Evolutionary conservation across 2,113 vertebrate species (phyloP).

Genomic region (Salminus brasiliensis): DNA sequence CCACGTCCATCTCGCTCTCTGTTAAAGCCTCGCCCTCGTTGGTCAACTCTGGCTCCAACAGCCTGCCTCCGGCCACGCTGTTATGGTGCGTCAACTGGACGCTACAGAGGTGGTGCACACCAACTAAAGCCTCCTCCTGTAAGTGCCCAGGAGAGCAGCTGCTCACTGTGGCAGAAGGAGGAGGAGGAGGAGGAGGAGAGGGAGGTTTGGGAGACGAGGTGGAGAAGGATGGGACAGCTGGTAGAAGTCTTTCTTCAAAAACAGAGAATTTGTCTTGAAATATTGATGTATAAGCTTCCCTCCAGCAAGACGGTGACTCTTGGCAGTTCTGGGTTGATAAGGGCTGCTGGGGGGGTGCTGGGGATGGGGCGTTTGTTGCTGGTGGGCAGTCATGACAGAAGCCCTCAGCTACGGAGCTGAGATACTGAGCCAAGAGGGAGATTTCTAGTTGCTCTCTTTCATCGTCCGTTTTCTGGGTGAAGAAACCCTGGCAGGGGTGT

Average conservation of each 20-base stretch:
- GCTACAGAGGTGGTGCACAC: conserved; percentile 61
- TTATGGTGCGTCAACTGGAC: conserved; percentile 62
- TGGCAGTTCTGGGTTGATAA: conserved; percentile 4
- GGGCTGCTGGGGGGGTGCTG: background rate
- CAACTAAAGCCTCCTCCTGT: conserved; percentile 46
- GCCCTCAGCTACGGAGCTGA: conserved; percentile 77
- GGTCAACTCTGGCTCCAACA: conserved; percentile 41
- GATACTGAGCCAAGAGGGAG: conserved; percentile 75
- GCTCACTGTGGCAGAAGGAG: conserved; percentile 17
- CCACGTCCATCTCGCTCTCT: conserved; percentile 42
- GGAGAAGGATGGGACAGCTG: conserved; percentile 67
- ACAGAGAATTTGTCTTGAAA: conserved; percentile 67
- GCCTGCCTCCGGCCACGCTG: conserved; percentile 58
- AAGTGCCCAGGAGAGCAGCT: conserved; percentile 31
- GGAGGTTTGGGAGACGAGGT: conserved; percentile 37
- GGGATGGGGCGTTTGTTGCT: background rate
- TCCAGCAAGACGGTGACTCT: conserved; percentile 10
- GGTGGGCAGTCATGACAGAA: conserved; percentile 50
- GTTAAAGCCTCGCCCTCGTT: conserved; percentile 11
- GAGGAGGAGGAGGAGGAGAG: conserved; percentile 36
- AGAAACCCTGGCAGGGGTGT: conserved; percentile 65
- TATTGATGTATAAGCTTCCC: conserved; percentile 66
- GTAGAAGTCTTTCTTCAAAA: conserved; percentile 69
- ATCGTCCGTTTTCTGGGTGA: conserved; percentile 59
- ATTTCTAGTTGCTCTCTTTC: conserved; percentile 77